Base-by-base conservation (phyloP, 2,113 vertebrate species). In the Nothobranchius furzeri region DNA sequence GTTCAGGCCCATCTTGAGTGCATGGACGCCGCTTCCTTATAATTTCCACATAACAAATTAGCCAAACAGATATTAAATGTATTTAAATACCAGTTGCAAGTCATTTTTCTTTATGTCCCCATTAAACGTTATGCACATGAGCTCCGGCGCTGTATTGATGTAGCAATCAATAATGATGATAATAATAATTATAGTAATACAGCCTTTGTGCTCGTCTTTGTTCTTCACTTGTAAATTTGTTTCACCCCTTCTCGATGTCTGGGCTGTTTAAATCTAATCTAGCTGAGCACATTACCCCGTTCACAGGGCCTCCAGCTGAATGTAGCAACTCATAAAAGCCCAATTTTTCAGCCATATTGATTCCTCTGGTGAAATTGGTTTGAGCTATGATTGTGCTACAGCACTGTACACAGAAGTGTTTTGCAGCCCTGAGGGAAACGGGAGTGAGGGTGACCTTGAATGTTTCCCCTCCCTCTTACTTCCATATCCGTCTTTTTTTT, bases 271-370 rank as follows among this genome's bases (percentile, higher is more conserved):
- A 90, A 90, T 91, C 64, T 85, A 91, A 91, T 91, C 83, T 76
- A 82, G 75, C 76, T 59, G 68, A 91, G 84, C 85, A 80, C 88
- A 90, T 91, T 90, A 90, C 85, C 81, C 67, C 51, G 25, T 64
- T 84, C 81, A 79, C 79, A 87, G 15, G 60, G 86, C 91, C 88
- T 84, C 81, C 73, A 90, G 89, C 85, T 70, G 70, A 85, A 90
- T 89, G 91, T 89, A 91, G 76, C 86, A 87, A 90, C 83, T 90
- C 90, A 90, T 92, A 91, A 91, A 90, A 83, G 80, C 77, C 87
- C 82, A 88, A 92, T 91, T 91, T 90, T 90, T 93, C 92, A 91
- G 84, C 87, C 75, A 88, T 92, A 93, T 93, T 92, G 92, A 93
- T 93, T 92, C 86, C 85, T 90, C 77, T 81, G 80, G 85, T 82